phyloP scores from a whole-genome alignment of 1,140 invertebrate genomes.

The Pseudomyrmex cubaensis region DNA sequence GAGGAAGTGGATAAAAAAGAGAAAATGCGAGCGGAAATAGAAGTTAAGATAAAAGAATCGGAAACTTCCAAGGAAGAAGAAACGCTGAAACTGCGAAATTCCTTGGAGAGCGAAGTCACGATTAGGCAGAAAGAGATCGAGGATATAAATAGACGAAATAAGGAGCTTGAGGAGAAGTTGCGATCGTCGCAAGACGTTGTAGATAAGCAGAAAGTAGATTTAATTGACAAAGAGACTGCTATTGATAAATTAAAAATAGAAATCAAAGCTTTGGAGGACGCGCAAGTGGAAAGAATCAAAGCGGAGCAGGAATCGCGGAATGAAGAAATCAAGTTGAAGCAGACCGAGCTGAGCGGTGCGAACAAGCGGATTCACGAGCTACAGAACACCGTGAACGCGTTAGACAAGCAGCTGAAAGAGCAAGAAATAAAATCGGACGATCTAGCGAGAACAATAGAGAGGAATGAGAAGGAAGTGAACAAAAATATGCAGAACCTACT shows the following conservation, averaged over 20 bases:
- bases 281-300: slow-evolving; percentile 62
- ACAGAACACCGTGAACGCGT: slow-evolving; percentile 64
- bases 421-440: slow-evolving; percentile 72
- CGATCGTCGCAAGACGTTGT: slow-evolving; percentile 35
- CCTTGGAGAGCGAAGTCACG: slow-evolving; percentile 65
- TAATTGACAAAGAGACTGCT: slow-evolving; percentile 54
- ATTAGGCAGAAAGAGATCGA: slow-evolving; percentile 63
- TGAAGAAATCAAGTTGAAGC: slow-evolving; percentile 65
- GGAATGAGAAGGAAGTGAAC: slow-evolving; percentile 75
- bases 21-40: slow-evolving; percentile 45
- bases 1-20: slow-evolving; percentile 64
- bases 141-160: slow-evolving; percentile 57
- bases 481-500: slow-evolving; percentile 73
- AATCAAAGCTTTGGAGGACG: slow-evolving; percentile 64
- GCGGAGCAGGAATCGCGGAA: slow-evolving; percentile 62
- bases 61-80: slow-evolving; percentile 62
- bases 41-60: slow-evolving; percentile 53
- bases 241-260: slow-evolving; percentile 69
- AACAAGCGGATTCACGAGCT: slow-evolving; percentile 65
- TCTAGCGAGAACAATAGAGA: slow-evolving; percentile 68
- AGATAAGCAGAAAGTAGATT: slow-evolving; percentile 64
- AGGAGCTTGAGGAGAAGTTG: slow-evolving; percentile 69
- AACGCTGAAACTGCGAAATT: slow-evolving; percentile 61
- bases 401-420: slow-evolving; percentile 73
- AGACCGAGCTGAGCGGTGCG: slow-evolving; percentile 66